Conservation (phyloP, 2,113 vertebrate species). For the Irena cyanogastra region DNA sequence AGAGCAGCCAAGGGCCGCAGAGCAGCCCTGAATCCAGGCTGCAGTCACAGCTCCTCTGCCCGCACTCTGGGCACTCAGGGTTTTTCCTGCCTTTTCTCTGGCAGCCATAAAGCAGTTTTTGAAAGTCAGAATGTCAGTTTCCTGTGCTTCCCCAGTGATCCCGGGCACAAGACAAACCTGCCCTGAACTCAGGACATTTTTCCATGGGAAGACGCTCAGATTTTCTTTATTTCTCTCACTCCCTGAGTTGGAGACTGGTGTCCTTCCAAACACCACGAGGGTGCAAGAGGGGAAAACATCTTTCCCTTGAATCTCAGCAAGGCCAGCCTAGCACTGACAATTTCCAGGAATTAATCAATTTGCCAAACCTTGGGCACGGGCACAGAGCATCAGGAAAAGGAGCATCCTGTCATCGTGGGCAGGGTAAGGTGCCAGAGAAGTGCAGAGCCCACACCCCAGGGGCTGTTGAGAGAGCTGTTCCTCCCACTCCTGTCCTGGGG, state of each 20-base stretch:
- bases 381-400: not conserved
- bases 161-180: not conserved
- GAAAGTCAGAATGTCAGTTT: not conserved
- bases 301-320: not conserved
- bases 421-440: not conserved
- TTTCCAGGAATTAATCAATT: not conserved
- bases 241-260: not conserved
- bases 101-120: not conserved
- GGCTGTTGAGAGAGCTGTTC: not conserved
- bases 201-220: not conserved
- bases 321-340: not conserved
- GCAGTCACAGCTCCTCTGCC: not conserved
- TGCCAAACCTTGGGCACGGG: not conserved
- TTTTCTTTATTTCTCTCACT: not conserved
- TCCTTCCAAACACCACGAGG: not conserved
- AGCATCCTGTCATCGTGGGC: not conserved
- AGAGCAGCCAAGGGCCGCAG: not conserved
- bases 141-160: not conserved
- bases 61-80: not conserved
- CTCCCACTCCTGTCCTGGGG: not conserved
- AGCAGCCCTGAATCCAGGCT: not conserved
- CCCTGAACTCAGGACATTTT: not conserved
- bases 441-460: not conserved
- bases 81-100: not conserved
- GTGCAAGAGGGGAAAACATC: not conserved